Conservation (phyloP, 2,113 vertebrate species). For the Alouatta palliata region DNA sequence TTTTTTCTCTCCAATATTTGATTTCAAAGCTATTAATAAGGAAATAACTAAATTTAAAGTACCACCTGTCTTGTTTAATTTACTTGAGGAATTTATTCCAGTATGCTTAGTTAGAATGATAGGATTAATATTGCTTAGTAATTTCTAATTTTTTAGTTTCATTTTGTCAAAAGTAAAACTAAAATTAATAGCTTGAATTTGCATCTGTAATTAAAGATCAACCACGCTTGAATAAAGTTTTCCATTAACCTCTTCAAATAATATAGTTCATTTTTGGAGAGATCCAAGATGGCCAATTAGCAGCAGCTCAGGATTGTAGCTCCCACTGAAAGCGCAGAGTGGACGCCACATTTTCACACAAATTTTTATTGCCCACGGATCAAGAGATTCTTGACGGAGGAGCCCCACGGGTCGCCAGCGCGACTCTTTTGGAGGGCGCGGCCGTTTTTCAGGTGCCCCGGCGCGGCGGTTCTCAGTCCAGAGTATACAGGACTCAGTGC, state of each 20-base stretch:
- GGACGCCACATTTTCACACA: no score
- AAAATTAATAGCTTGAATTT: slow-evolving; percentile 1
- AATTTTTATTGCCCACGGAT: no score
- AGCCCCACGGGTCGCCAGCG: no score
- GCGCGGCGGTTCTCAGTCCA: no score
- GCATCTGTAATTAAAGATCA: slow-evolving; percentile 8
- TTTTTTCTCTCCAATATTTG: background rate
- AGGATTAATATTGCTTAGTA: background rate
- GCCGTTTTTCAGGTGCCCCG: no score
- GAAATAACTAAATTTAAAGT: background rate
- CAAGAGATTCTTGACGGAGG: no score
- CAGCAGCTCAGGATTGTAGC: no score
- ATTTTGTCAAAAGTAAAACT: background rate
- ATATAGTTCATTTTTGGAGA: no score
- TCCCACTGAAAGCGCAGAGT: no score
- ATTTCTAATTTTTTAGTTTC: background rate
- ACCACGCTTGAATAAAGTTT: background rate
- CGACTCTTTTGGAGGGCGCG: no score
- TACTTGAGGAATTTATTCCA: background rate
- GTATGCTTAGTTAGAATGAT: background rate
- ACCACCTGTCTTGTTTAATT: background rate
- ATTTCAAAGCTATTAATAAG: background rate
- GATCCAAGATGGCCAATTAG: no score
- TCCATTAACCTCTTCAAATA: background rate
- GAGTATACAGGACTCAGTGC: no score